Evolutionary conservation across 2,113 vertebrate genomes (phyloP).

Genomic region (Poeciliopsis turrubarensis): DNA sequence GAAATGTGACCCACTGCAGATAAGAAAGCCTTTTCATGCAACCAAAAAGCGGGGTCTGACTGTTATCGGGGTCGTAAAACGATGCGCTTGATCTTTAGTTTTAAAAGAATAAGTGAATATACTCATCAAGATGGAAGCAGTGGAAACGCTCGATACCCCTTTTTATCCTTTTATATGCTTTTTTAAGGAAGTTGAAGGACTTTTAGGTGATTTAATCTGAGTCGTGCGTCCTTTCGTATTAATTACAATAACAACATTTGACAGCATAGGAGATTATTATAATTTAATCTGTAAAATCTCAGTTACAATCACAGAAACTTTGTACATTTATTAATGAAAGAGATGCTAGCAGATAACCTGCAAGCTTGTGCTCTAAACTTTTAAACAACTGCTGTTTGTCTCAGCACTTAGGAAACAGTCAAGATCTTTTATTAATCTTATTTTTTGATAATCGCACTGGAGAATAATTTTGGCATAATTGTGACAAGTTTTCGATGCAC

Average conservation of each 20-base stretch:
- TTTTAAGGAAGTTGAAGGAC: background rate
- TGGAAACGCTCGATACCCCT: background rate
- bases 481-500: conserved; percentile 24
- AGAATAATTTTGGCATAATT: conserved; percentile 39
- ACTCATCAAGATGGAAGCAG: background rate
- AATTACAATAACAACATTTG: background rate
- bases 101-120: conserved; percentile 15
- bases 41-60: conserved; percentile 21
- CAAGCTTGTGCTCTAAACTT: background rate
- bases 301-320: background rate
- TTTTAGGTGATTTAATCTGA: background rate
- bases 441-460: conserved; percentile 21
- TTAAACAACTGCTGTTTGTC: background rate
- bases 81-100: conserved; percentile 18
- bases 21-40: conserved; percentile 41
- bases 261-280: background rate
- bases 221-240: background rate
- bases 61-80: conserved; percentile 19
- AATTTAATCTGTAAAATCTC: too few relatives aligned
- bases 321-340: background rate
- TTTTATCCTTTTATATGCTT: background rate
- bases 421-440: conserved; percentile 15
- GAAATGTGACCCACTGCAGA: conserved; percentile 58
- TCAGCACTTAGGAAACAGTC: conserved; percentile 16
- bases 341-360: background rate